phyloP scores from a whole-genome alignment of 2,888 invertebrate species.

The Nesidiocoris tenuis region DNA sequence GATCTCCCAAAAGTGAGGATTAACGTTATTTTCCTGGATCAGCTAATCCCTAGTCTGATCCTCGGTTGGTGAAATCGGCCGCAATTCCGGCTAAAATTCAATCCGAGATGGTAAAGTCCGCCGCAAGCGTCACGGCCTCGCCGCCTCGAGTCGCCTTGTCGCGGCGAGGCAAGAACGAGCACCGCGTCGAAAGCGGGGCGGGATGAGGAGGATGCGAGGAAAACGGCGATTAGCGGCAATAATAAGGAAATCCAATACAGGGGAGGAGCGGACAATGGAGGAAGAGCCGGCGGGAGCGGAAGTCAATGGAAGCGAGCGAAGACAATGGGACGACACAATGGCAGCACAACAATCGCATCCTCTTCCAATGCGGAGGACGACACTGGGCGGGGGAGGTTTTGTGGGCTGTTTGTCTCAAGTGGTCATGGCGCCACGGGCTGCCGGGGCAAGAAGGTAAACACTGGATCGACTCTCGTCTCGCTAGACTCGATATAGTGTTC shows the following conservation, averaged over 20 bases:
- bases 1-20: too few relatives aligned
- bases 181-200: too few relatives aligned
- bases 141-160: too few relatives aligned
- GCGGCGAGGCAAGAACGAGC: too few relatives aligned
- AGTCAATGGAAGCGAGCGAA: slow-evolving; percentile 32
- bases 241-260: slow-evolving; percentile 48
- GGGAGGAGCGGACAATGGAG: slow-evolving; percentile 17
- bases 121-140: too few relatives aligned
- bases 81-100: too few relatives aligned
- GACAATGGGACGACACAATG: slow-evolving; percentile 37
- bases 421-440: slow-evolving; percentile 40
- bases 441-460: slow-evolving; percentile 39
- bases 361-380: slow-evolving; percentile 4
- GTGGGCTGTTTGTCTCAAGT: slow-evolving; percentile 44
- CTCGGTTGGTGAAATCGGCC: too few relatives aligned
- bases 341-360: slow-evolving; percentile 44
- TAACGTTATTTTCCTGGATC: too few relatives aligned
- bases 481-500: too few relatives aligned
- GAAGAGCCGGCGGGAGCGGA: slow-evolving; percentile 35
- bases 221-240: slow-evolving; percentile 46
- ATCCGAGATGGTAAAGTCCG: too few relatives aligned
- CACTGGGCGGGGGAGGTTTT: slow-evolving; percentile 17
- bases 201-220: slow-evolving; percentile 17
- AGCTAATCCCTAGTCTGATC: too few relatives aligned
- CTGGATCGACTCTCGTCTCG: slow-evolving; percentile 16